Evolutionary conservation across 1,140 invertebrate species (phyloP).

Genomic region (Procambarus clarkii): DNA sequence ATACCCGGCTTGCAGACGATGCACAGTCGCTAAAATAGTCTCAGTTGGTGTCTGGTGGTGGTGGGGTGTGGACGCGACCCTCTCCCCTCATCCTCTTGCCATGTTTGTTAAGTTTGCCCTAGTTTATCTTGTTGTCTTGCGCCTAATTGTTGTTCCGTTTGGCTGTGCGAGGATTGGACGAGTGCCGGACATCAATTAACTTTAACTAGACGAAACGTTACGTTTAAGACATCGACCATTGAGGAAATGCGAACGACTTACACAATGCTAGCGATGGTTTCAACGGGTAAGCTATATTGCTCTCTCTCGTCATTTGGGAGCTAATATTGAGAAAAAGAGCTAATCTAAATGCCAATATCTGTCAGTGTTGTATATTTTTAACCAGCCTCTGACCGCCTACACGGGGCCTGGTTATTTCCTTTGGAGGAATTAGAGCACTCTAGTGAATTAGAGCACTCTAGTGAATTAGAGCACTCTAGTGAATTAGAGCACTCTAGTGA

Average conservation of each 20-base stretch:
- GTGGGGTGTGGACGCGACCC: constrained; percentile 24
- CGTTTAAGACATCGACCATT: background rate
- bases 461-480: too few species aligned
- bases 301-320: too few species aligned
- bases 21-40: constrained; percentile 27
- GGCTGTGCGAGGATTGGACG: constrained; percentile 12
- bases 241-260: background rate
- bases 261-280: constrained; percentile 3
- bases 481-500: too few species aligned
- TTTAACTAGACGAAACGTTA: background rate
- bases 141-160: background rate
- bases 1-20: background rate
- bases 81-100: background rate
- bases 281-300: background rate
- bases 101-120: background rate
- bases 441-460: too few species aligned
- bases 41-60: constrained; percentile 47
- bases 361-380: background rate
- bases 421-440: too few species aligned
- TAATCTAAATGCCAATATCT: background rate
- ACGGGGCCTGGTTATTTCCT: too few species aligned
- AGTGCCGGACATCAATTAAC: background rate
- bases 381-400: background rate
- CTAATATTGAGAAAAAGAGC: background rate
- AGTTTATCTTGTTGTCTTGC: background rate